A percentile compares a stretch with the other conserved stretches of the same genome.
phyloP scores from a whole-genome alignment of 2,797 vertebrate genomes.

The Scolopax rusticola region DNA sequence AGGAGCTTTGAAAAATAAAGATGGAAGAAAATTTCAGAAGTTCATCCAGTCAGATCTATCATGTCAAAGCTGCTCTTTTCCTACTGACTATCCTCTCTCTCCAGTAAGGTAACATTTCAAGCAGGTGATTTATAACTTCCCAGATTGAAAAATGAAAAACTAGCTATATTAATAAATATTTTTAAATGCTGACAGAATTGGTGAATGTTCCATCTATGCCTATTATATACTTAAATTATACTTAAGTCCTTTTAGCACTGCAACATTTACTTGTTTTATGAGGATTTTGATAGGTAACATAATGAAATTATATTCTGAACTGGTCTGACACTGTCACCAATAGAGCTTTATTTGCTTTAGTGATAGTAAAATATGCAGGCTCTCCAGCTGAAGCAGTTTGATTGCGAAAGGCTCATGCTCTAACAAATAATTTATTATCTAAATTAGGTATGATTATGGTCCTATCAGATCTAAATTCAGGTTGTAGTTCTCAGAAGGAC shows the following conservation, averaged over 20 bases:
- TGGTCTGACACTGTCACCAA: background rate
- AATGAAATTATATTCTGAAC: background rate
- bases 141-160: background rate
- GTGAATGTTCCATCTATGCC: background rate
- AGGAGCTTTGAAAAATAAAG: background rate
- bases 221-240: background rate
- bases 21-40: background rate
- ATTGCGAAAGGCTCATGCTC: background rate
- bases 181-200: background rate
- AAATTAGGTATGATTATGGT: background rate
- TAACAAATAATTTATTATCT: background rate
- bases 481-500: background rate
- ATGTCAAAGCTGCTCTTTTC: background rate
- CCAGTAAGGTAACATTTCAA: background rate
- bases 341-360: background rate
- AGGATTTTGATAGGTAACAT: background rate
- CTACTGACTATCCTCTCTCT: background rate
- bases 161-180: background rate
- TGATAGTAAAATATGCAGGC: background rate
- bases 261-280: background rate
- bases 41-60: background rate
- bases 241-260: background rate
- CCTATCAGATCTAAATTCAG: background rate
- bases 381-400: background rate
- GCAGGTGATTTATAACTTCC: background rate